Evolutionary conservation across 2,888 invertebrate genomes (phyloP).

Genomic region (Diarsia mendica): DNA sequence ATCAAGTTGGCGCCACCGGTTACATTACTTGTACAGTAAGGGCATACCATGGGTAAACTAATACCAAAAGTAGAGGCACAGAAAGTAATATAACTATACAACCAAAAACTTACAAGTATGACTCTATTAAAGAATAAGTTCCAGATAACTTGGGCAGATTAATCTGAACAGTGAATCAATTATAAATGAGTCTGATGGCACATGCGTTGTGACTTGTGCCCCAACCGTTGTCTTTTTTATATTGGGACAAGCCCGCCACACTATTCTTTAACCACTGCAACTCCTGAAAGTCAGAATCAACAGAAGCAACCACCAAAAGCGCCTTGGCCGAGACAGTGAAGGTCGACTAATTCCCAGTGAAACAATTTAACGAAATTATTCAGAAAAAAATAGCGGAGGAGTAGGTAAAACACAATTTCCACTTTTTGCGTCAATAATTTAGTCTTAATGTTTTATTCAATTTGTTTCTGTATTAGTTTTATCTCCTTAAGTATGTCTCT

Average conservation of each 20-base stretch:
- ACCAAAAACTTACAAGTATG: neutral
- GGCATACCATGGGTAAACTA: neutral
- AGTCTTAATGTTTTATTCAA: neutral
- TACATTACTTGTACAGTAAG: constrained; percentile 29
- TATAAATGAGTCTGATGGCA: neutral
- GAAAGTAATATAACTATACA: neutral
- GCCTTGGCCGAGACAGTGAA: no score
- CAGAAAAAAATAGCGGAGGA: no score
- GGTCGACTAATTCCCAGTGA: no score
- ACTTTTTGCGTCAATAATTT: neutral
- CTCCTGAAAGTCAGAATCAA: no score
- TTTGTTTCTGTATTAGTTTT: neutral
- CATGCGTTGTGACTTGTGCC: neutral
- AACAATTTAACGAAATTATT: no score
- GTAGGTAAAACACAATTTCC: no score
- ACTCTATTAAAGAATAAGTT: neutral
- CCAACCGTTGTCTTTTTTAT: neutral
- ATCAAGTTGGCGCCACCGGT: constrained; percentile 22
- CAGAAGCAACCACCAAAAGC: no score
- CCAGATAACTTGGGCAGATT: neutral
- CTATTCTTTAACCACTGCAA: no score
- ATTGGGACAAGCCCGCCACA: no score
- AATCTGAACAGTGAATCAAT: neutral
- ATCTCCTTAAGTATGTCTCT: neutral
- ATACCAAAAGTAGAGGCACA: no score